phyloP scores from a whole-genome alignment of 1,140 invertebrate genomes.

The Drosophila repleta region DNA sequence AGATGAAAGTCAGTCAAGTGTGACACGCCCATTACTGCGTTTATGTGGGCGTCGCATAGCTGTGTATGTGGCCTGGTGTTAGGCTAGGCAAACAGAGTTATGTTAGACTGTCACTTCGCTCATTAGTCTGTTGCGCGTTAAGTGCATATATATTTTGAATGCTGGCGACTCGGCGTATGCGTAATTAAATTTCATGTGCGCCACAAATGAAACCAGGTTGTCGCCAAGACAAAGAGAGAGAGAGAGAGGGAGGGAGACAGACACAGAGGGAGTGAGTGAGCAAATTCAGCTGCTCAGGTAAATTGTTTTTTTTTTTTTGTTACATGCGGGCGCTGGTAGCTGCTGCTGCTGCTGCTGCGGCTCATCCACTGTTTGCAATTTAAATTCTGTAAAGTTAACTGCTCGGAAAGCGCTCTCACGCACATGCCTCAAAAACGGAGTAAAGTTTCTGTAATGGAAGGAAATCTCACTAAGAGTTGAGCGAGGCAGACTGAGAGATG shows the following conservation, averaged over 20 bases:
- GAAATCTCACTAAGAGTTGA: too few species aligned
- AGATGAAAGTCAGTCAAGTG: conserved; percentile 22
- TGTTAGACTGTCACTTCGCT: conserved; percentile 42
- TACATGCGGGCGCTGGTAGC: conserved; percentile 2
- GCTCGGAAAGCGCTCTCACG: conserved; percentile 44
- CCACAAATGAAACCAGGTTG: conserved; percentile 63
- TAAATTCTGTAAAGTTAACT: conserved; percentile 58
- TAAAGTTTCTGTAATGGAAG: not conserved
- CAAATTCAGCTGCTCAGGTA: not conserved
- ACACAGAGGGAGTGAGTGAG: not conserved
- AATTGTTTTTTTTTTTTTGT: conserved; percentile 1
- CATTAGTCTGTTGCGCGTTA: conserved; percentile 64
- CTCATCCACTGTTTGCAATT: conserved; percentile 26
- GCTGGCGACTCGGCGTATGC: conserved; percentile 58
- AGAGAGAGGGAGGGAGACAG: not conserved
- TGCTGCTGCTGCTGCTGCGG: not conserved
- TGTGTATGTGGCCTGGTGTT: conserved; percentile 1
- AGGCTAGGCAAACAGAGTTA: conserved; percentile 4
- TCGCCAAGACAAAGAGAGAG: not conserved
- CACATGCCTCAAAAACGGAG: not conserved
- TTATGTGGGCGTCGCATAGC: conserved; percentile 16
- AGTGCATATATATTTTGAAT: conserved; percentile 25
- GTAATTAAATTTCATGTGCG: conserved; percentile 70
- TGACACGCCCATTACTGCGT: conserved; percentile 31
- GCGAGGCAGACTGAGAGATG: not conserved